These are phyloP conservation scores for Cynaeus angustus DNA, from an alignment of 2,888 invertebrate species.

Conservation along the genomic window DNA sequence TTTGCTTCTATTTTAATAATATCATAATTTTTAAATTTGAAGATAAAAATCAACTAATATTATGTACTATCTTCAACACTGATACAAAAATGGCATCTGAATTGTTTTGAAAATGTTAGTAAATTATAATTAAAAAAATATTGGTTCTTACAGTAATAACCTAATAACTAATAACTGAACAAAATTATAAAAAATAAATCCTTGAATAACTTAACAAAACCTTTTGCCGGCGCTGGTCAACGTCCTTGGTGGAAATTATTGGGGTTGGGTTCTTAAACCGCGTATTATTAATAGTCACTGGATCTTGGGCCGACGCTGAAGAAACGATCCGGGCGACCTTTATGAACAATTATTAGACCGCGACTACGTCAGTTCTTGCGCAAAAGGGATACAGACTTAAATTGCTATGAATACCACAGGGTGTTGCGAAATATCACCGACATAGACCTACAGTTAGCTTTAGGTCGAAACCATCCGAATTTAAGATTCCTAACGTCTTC, in stretches of 20 bases:
- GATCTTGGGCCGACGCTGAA: constrained; percentile 27
- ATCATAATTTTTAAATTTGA: no score
- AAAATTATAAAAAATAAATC: no score
- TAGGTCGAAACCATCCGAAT: no score
- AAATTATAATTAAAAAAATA: no score
- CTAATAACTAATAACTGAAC: no score
- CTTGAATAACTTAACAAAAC: no score
- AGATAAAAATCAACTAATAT: no score
- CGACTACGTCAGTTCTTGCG: constrained; percentile 61
- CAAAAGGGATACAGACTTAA: constrained; percentile 59
- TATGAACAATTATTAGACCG: constrained; percentile 60
- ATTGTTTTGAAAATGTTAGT: no score
- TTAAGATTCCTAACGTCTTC: neutral
- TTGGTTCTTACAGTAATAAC: no score
- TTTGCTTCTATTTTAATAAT: no score
- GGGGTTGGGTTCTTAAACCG: constrained; percentile 27
- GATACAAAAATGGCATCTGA: no score
- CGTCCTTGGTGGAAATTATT: constrained; percentile 22
- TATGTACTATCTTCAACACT: no score
- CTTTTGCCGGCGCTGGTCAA: neutral
- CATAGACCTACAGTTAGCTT: constrained; percentile 11
- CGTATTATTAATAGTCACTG: constrained; percentile 16
- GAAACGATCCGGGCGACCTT: constrained; percentile 56
- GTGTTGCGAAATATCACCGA: constrained; percentile 14
- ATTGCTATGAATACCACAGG: constrained; percentile 29